These are phyloP conservation scores for Novumbra hubbsi DNA, from an alignment of 2,797 vertebrate species.

Conservation along the genomic window DNA sequence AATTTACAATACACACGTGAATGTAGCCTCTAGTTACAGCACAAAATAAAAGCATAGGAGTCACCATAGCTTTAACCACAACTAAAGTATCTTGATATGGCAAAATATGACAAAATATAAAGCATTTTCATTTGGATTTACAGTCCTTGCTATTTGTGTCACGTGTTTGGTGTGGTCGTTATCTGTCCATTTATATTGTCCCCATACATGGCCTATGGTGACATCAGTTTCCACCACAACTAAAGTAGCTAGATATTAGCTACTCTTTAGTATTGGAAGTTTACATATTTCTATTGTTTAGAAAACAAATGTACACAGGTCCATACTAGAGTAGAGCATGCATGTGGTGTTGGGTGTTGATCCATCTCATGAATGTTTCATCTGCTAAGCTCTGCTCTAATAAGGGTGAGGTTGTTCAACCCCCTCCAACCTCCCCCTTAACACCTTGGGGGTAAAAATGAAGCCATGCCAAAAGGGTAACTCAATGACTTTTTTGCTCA, in stretches of 20 bases:
- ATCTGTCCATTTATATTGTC: neutral
- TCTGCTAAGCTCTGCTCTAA: constrained; percentile 58
- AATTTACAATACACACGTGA: constrained; percentile 14
- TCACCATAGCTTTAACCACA: too few species aligned
- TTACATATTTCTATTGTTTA: neutral
- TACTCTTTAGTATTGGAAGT: too few species aligned
- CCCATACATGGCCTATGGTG: neutral
- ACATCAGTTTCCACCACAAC: neutral
- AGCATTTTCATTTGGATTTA: neutral
- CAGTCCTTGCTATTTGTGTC: neutral
- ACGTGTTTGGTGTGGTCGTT: neutral
- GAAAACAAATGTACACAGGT: neutral
- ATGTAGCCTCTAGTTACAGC: too few species aligned
- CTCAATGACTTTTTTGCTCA: constrained; percentile 70
- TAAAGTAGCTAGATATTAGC: too few species aligned
- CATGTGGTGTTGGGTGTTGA: constrained; percentile 53
- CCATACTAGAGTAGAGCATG: constrained; percentile 35
- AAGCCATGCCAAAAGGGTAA: constrained; percentile 72
- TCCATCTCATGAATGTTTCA: constrained; percentile 73
- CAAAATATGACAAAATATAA: too few species aligned
- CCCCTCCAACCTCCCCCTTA: constrained; percentile 59
- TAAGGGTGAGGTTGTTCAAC: constrained; percentile 69
- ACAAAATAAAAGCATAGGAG: neutral
- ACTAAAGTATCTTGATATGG: neutral
- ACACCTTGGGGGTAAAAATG: constrained; percentile 69